phyloP scores from a whole-genome alignment of 2,888 invertebrate species.

The Scaeva pyrastri region DNA sequence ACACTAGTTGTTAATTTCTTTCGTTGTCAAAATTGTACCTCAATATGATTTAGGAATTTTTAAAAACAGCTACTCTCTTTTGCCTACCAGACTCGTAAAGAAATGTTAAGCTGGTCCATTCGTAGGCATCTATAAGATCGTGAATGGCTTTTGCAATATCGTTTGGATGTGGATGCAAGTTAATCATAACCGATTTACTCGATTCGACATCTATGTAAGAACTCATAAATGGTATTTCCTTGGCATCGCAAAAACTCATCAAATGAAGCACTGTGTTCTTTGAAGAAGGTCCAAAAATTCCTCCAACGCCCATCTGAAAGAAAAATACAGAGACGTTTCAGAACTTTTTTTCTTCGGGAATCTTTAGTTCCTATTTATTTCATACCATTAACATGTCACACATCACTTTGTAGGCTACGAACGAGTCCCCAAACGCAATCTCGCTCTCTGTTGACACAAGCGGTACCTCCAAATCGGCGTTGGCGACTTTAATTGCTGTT shows the following conservation, averaged over 20 bases:
- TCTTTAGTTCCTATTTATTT: too few species aligned
- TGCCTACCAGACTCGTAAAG: constrained; percentile 84
- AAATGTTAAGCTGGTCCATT: constrained; percentile 93
- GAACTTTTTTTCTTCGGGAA: too few species aligned
- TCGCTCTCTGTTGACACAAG: constrained; percentile 78
- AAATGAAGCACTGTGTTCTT: constrained; percentile 89
- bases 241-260: constrained; percentile 91
- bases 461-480: constrained; percentile 79
- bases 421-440: constrained; percentile 85
- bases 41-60: too few species aligned
- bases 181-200: constrained; percentile 85
- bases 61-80: not conserved
- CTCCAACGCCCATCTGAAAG: constrained; percentile 88
- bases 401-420: constrained; percentile 85
- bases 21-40: too few species aligned
- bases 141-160: constrained; percentile 87
- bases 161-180: constrained; percentile 89
- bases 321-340: not conserved
- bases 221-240: constrained; percentile 94
- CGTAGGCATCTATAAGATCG: constrained; percentile 89
- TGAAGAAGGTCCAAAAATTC: constrained; percentile 92
- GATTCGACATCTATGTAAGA: constrained; percentile 88
- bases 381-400: constrained; percentile 85
- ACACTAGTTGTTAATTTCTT: too few species aligned
- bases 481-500: constrained; percentile 81